phyloP scores from a whole-genome alignment of 2,888 invertebrate genomes.

The Fabriciana adippe region DNA sequence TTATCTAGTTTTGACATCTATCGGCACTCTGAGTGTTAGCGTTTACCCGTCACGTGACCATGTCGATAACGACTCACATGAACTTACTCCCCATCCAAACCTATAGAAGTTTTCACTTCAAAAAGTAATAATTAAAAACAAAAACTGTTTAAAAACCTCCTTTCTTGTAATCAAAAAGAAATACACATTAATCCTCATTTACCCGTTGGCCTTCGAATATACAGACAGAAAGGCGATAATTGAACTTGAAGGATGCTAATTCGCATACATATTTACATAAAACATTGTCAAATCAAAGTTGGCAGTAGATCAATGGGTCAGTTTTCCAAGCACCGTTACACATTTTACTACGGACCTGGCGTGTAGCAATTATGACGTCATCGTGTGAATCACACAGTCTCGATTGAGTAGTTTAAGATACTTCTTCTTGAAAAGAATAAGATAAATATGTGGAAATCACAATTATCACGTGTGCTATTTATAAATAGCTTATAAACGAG shows the following conservation, averaged over 20 bases:
- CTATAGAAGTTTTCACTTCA: too few species aligned
- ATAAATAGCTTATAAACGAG: neutral
- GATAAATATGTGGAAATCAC: neutral
- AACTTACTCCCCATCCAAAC: too few species aligned
- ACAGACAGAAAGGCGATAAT: neutral
- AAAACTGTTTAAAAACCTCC: too few species aligned
- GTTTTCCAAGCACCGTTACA: conserved; percentile 23
- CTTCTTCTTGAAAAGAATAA: conserved; percentile 1
- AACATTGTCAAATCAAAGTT: conserved; percentile 1
- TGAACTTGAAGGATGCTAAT: neutral
- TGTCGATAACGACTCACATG: too few species aligned
- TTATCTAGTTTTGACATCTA: too few species aligned
- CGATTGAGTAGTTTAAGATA: neutral
- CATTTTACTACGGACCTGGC: conserved; percentile 21
- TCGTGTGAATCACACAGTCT: conserved; percentile 20
- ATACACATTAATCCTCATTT: too few species aligned
- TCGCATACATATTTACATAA: conserved; percentile 2
- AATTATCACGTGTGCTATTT: neutral
- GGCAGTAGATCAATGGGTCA: conserved; percentile 31
- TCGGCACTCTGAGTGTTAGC: too few species aligned
- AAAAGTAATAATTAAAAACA: too few species aligned
- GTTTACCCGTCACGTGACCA: too few species aligned
- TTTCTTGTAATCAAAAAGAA: too few species aligned
- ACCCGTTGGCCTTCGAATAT: neutral
- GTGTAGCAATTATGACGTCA: conserved; percentile 22